phyloP scores from a whole-genome alignment of 2,113 vertebrate species.

The Panthera leo region DNA sequence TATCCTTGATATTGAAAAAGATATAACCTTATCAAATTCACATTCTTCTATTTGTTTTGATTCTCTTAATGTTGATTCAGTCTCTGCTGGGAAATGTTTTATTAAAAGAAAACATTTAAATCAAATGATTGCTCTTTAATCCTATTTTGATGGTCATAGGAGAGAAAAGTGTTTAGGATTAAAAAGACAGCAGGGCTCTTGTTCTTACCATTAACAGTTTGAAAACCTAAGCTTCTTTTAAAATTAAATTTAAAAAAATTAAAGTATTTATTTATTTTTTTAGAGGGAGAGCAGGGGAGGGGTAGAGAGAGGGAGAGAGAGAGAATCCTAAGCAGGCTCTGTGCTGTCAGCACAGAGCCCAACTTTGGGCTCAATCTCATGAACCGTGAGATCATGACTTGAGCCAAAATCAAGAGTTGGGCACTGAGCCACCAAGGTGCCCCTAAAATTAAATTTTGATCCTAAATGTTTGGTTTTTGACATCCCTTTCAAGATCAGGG shows the following conservation, averaged over 20 bases:
- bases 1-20: background rate
- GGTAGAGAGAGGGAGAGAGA: no score
- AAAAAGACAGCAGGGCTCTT: background rate
- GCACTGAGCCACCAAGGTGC: no score
- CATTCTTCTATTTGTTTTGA: constrained; percentile 12
- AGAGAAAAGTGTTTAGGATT: background rate
- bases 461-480: constrained; percentile 29
- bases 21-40: background rate
- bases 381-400: no score
- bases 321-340: no score
- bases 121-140: background rate
- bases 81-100: background rate
- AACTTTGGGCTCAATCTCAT: no score
- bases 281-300: no score
- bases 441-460: background rate
- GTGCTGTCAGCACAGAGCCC: no score
- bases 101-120: constrained; percentile 1
- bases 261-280: no score
- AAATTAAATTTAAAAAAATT: background rate
- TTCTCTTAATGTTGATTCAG: background rate
- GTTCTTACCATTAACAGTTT: background rate
- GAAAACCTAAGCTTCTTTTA: background rate
- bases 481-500: background rate
- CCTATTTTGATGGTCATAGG: background rate
- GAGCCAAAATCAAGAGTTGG: no score